Evolutionary conservation across 2,888 invertebrate species (phyloP), one percentile per base, ranked within the genome.

Genomic region (Cantharis rufa): DNA sequence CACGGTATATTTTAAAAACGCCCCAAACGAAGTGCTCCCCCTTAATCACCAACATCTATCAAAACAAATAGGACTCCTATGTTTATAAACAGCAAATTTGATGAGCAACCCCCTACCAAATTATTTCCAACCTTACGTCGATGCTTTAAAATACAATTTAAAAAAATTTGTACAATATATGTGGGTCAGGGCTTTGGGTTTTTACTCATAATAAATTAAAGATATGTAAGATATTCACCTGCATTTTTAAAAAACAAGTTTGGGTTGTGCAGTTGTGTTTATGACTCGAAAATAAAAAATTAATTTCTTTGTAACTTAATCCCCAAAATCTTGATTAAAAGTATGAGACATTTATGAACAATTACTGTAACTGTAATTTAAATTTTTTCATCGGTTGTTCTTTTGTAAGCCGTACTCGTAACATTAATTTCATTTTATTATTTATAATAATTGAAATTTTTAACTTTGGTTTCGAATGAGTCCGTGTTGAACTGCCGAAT

Each of bases 1-100:
- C 64, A 64, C 11, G 21, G 18, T 64, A 21, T 64, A 64, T 21
- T 21, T 64, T 64, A 21, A 21, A 64, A 18, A 13, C 64, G 21
- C 64, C 21, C 21, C 64, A 64, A 64, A 64, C 16, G 21, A 64
- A 64, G 21, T 64, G 16, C 64, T 64, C 64, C 64, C 63, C 64
- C 66, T 66, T 72, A 73, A 73, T 66, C 15, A 68, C 24, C 15
- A 69, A 61, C 69, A 73, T 73, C 61, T 69, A 73, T 73, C 73
- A 73, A 69, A 69, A 73, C 69, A 69, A 69, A 73, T 15, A 73
- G 69, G 61, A 27, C 73, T 24, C 73, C 73, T 32, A 48, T 69
- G 69, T 68, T 69, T 72, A 66, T 72, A 72, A 68, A 68, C 66
- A 72, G 28, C 63, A 64, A 64, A 66, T 68, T 72, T 18, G 66